Percentiles rank a stretch among this genome's conserved stretches.
Conservation (phyloP, 2,113 vertebrate genomes). For the Anser brachyrhynchus region DNA sequence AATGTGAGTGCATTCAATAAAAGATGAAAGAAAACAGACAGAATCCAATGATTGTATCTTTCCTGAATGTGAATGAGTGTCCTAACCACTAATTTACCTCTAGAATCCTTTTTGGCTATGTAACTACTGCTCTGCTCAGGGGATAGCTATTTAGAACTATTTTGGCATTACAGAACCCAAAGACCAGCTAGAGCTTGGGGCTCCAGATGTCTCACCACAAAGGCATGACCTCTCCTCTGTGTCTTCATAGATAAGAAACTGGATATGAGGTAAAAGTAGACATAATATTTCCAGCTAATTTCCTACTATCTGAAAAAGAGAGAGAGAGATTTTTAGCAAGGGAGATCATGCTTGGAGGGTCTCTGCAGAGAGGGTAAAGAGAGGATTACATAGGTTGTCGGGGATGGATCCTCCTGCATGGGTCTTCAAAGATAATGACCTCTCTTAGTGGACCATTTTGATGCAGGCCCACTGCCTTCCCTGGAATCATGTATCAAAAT, state of each 20-base stretch:
- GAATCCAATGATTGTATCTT: not conserved
- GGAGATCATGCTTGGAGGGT: not conserved
- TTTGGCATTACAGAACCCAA: too few species aligned
- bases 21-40: not conserved
- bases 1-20: not conserved
- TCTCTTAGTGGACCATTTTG: not conserved
- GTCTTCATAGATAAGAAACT: not conserved
- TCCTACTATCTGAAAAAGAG: not conserved
- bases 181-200: not conserved
- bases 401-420: not conserved
- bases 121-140: not conserved
- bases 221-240: not conserved
- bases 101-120: not conserved
- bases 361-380: not conserved
- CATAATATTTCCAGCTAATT: not conserved
- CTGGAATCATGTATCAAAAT: not conserved
- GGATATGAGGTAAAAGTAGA: not conserved
- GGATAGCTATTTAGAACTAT: not conserved
- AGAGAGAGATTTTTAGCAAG: not conserved
- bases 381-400: not conserved
- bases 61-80: not conserved
- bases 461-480: not conserved
- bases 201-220: not conserved
- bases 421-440: not conserved
- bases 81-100: not conserved